Conservation (phyloP, 2,113 vertebrate genomes). For the Sisor rabdophorus region DNA sequence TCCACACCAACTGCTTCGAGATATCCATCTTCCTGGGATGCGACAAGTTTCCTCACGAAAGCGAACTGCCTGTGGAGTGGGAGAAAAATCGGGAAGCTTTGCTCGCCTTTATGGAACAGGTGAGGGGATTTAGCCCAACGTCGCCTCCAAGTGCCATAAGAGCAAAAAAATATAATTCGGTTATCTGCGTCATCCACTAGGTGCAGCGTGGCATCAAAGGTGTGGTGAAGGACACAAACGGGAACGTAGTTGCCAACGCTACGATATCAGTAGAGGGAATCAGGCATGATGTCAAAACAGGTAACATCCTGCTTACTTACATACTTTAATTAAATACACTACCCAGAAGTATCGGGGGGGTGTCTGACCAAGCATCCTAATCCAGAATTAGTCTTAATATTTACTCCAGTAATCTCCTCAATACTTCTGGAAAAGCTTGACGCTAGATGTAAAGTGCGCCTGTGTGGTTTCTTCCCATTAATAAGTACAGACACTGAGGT, state of each 20-base stretch:
- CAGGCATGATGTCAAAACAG: slow-evolving; percentile 88
- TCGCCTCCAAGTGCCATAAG: too few species aligned
- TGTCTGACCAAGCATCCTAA: too few species aligned
- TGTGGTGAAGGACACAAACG: slow-evolving; percentile 80
- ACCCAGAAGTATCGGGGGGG: too few species aligned
- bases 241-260: slow-evolving; percentile 84
- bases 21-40: slow-evolving; percentile 95
- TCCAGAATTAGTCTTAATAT: too few species aligned
- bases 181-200: slow-evolving; percentile 58
- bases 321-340: background rate
- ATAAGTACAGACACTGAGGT: too few species aligned
- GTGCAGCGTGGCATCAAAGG: slow-evolving; percentile 96
- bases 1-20: slow-evolving; percentile 98
- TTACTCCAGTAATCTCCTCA: too few species aligned
- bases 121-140: slow-evolving; percentile 49
- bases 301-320: slow-evolving; percentile 61
- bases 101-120: slow-evolving; percentile 98
- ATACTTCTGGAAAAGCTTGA: too few species aligned
- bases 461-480: too few species aligned
- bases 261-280: slow-evolving; percentile 90
- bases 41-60: slow-evolving; percentile 95
- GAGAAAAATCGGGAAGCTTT: slow-evolving; percentile 96
- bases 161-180: background rate
- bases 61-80: slow-evolving; percentile 89
- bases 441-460: too few species aligned